Evolutionary conservation across 2,888 invertebrate species (phyloP).

Genomic region (Ochlodes sylvanus): DNA sequence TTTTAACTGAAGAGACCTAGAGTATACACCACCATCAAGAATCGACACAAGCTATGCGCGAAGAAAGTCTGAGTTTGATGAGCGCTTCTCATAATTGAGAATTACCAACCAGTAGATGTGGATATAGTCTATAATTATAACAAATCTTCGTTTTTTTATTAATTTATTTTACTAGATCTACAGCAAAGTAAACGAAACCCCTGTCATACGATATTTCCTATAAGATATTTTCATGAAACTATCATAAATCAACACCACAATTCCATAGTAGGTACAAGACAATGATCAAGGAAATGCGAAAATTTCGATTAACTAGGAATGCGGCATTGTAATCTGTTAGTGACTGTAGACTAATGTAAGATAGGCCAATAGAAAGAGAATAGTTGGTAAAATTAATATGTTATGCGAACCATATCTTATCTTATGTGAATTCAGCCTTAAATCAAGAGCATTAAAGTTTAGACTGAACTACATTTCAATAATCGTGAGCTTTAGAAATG

Average conservation of each 20-base stretch:
- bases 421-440: not conserved
- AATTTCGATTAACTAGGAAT: conserved; percentile 16
- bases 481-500: not conserved
- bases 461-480: not conserved
- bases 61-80: too few relatives aligned
- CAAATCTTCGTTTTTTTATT: too few relatives aligned
- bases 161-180: not conserved
- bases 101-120: too few relatives aligned
- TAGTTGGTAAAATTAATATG: not conserved
- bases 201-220: conserved; percentile 3
- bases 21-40: too few relatives aligned
- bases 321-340: not conserved
- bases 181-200: too few relatives aligned
- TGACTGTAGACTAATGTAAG: not conserved
- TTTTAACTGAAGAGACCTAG: too few relatives aligned
- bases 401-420: not conserved
- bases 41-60: too few relatives aligned
- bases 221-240: conserved; percentile 7
- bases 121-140: too few relatives aligned
- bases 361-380: not conserved
- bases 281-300: conserved; percentile 13
- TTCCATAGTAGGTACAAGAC: conserved; percentile 18
- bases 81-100: too few relatives aligned
- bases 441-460: not conserved
- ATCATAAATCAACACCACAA: not conserved